phyloP scores from a whole-genome alignment of 1,140 invertebrate species.

The Lordiphosa mommai region DNA sequence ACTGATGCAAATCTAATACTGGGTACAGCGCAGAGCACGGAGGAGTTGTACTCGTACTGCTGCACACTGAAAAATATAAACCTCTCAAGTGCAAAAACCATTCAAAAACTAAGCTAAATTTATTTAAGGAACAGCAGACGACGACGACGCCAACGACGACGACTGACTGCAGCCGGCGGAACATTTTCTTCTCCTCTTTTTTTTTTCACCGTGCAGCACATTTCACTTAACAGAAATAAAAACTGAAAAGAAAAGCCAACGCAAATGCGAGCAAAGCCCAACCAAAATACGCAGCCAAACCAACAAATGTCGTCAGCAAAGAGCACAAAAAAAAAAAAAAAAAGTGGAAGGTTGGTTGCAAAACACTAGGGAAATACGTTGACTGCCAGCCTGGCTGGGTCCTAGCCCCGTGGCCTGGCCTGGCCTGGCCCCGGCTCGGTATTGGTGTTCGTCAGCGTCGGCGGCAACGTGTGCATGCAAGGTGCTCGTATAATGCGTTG shows the following conservation, averaged over 20 bases:
- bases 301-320: constrained; percentile 69
- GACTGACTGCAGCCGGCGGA: constrained; percentile 21
- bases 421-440: constrained; percentile 2
- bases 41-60: constrained; percentile 19
- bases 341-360: constrained; percentile 31
- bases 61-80: constrained; percentile 62
- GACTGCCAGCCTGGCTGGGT: constrained; percentile 13
- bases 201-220: constrained; percentile 49
- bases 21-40: background rate
- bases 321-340: constrained; percentile 32
- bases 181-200: constrained; percentile 20
- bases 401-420: constrained; percentile 3
- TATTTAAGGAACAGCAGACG: constrained; percentile 64
- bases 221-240: constrained; percentile 75
- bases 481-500: constrained; percentile 76
- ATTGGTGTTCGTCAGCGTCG: constrained; percentile 2
- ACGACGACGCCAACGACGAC: constrained; percentile 9
- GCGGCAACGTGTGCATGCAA: constrained; percentile 64
- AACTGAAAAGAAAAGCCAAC: constrained; percentile 76
- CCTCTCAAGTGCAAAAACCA: constrained; percentile 77
- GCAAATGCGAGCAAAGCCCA: constrained; percentile 72
- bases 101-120: constrained; percentile 77
- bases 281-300: constrained; percentile 37
- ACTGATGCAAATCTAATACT: constrained; percentile 77
- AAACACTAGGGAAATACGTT: constrained; percentile 60